These are phyloP conservation scores for Arion vulgaris DNA, from an alignment of 1,140 invertebrate species.

Conservation along the genomic window DNA sequence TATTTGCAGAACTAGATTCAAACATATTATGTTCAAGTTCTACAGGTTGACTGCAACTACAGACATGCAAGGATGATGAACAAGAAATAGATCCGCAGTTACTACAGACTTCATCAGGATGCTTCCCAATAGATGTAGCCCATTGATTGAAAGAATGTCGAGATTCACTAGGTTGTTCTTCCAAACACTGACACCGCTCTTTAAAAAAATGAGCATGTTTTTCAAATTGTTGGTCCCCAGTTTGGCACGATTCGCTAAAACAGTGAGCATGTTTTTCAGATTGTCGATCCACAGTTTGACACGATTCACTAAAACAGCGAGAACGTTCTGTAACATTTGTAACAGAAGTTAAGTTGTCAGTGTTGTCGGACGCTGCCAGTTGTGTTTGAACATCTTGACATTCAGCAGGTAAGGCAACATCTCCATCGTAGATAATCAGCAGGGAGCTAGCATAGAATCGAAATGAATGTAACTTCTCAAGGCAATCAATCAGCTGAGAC, in stretches of 20 bases:
- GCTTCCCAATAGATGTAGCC: too few species aligned
- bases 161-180: not conserved
- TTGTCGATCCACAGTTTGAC: not conserved
- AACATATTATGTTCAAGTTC: too few species aligned
- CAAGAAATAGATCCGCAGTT: not conserved
- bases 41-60: too few species aligned
- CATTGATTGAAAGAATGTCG: too few species aligned
- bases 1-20: too few species aligned
- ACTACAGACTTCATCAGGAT: not conserved
- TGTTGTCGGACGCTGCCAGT: not conserved
- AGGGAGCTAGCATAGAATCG: conserved; percentile 96
- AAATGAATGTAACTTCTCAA: conserved; percentile 90
- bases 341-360: not conserved
- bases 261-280: not conserved
- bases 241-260: not conserved
- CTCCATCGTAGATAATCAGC: conserved; percentile 91
- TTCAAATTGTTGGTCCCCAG: not conserved
- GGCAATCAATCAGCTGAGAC: conserved; percentile 81
- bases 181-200: not conserved
- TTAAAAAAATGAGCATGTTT: not conserved
- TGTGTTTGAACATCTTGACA: not conserved
- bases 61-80: too few species aligned
- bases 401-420: not conserved
- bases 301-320: not conserved
- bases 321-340: not conserved